Conservation (phyloP, 2,888 invertebrate species). For the Noctua comes region DNA sequence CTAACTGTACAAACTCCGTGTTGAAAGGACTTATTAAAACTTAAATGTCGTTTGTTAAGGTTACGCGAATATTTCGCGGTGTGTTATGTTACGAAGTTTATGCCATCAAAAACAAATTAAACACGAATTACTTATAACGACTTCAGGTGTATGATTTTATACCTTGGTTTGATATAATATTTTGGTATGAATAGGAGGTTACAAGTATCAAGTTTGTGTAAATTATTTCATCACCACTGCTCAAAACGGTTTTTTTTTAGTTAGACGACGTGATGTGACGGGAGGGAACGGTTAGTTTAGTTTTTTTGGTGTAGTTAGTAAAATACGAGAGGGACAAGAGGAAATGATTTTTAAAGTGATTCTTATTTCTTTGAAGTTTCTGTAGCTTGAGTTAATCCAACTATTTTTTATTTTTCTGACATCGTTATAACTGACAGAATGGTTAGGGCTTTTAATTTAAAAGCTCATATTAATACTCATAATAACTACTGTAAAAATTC, state of each 20-base stretch:
- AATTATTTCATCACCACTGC: background rate
- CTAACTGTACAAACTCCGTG: slow-evolving; percentile 18
- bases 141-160: slow-evolving; percentile 38
- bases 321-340: no score
- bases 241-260: background rate
- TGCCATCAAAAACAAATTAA: slow-evolving; percentile 55
- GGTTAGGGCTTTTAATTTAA: background rate
- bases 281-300: no score
- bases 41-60: slow-evolving; percentile 57
- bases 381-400: background rate
- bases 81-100: slow-evolving; percentile 40
- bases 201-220: background rate
- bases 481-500: background rate
- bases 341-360: no score
- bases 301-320: no score
- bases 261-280: no score
- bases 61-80: slow-evolving; percentile 43
- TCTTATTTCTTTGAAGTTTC: no score
- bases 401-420: background rate
- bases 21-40: slow-evolving; percentile 52
- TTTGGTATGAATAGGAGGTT: background rate
- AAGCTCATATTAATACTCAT: background rate
- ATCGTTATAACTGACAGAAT: background rate
- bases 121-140: slow-evolving; percentile 19
- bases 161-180: background rate